Base-by-base conservation (phyloP, 2,888 invertebrate species). In the Drosophila putrida region DNA sequence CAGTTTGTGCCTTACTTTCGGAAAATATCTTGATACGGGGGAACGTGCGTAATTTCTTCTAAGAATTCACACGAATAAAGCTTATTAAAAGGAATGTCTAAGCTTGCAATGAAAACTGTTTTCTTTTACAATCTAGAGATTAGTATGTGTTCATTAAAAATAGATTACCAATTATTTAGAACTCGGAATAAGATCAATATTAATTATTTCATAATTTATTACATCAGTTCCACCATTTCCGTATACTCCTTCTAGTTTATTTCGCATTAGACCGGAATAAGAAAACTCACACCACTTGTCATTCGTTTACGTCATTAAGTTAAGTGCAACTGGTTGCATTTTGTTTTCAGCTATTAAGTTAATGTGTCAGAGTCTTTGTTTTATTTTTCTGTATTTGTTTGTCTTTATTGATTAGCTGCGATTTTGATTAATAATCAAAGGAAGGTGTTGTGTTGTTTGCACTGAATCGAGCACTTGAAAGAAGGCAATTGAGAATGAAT, bases 371-470 rank as follows among this genome's bases (percentile, higher is more conserved):
- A n/a, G 54, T 20, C 39, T 46, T 60, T 62, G 11, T 43, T 38
- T 57, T 47, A 43, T 43, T 47, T 57, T 49, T 20, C 4, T 51
- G 50, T 43, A n/a, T 76, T 54, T 53, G 49, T 63, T 53, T 66
- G 46, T 9, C 27, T 49, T 43, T 51, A 44, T 72, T 85, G 85
- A 85, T 85, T 80, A 82, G 75, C 82, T 62, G 82, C 78, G 82
- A 85, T 82, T 84, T 81, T 60, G 43, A 68, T 76, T 49, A 41
- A 46, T 31, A 38, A 46, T 50, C 25, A 46, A 54, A 20, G 55
- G 35, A 46, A 58, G 57, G 46, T 46, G 36, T 47, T 27, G 51
- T 71, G 27, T 36, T 55, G 60, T 51, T 67, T 64, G 60, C 53
- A 53, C 59, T 36, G 57, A 15, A 6, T 4, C 10, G 36, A 15